These are phyloP conservation scores for Hyles euphorbiae DNA, from an alignment of 1,140 invertebrate genomes.

Conservation along the genomic window DNA sequence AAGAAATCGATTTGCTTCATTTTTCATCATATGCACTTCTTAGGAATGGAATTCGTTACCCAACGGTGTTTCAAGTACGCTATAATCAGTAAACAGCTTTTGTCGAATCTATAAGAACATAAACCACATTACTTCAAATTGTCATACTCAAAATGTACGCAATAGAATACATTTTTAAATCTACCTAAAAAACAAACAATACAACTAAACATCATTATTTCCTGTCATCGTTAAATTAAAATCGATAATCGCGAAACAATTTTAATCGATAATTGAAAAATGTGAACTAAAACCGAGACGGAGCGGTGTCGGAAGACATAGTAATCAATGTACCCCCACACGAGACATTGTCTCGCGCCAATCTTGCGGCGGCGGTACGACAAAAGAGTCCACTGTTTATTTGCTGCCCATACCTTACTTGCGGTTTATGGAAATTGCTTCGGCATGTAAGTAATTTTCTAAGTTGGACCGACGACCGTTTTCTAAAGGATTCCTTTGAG, in stretches of 20 bases:
- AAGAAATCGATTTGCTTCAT: no score
- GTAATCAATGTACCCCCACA: slow-evolving; percentile 11
- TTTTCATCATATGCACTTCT: no score
- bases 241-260: not conserved
- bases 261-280: not conserved
- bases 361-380: slow-evolving; percentile 47
- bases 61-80: no score
- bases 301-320: slow-evolving; percentile 3
- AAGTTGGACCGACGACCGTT: slow-evolving; percentile 44
- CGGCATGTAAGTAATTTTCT: slow-evolving; percentile 65
- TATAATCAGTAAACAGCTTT: no score
- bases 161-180: no score
- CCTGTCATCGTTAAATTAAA: not conserved
- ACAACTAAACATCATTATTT: no score
- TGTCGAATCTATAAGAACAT: no score
- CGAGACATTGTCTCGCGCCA: slow-evolving; percentile 44
- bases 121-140: no score
- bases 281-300: not conserved
- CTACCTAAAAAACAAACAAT: no score
- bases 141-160: no score
- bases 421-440: slow-evolving; percentile 55
- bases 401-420: slow-evolving; percentile 44
- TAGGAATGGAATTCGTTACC: no score
- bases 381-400: slow-evolving; percentile 52
- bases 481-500: slow-evolving; percentile 36